Base-by-base conservation (phyloP, 2,797 vertebrate genomes). In the Dicrostonyx torquatus region DNA sequence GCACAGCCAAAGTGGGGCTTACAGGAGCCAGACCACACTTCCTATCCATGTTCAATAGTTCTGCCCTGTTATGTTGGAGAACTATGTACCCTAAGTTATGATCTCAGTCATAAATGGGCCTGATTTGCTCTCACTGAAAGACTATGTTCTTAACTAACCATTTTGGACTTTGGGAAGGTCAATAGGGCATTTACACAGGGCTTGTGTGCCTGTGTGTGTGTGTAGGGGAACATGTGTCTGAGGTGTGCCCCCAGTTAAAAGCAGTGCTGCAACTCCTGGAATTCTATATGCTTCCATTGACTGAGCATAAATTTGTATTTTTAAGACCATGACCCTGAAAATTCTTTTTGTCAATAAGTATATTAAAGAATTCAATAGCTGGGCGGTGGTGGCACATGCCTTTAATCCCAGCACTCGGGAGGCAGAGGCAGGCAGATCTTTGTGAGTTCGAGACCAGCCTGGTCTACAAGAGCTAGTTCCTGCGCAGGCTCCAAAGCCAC, bases 331-430 rank as follows among this genome's bases (percentile, higher is more conserved):
- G 70, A 85, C 86, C 83, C 1, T 64, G 48, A 87, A 58, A 93
- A 89, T 91, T 87, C 62, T 90, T 89, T 90, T 94, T 64, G 3
- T 64, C 82, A 89, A 50, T 80, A 89, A 84, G 8, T 12, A 2
- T 85, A 79, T 91, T 93, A 43, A 29, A 87, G 72, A 94, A 85
- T 80, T 62, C 90, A 87, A 55, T 70, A 87, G n/a, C n/a, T n/a
- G n/a, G n/a, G n/a, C n/a, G n/a, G n/a, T n/a, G n/a, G n/a, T n/a
- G n/a, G n/a, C n/a, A n/a, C n/a, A n/a, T n/a, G n/a, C n/a, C n/a
- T n/a, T n/a, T n/a, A n/a, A n/a, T n/a, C n/a, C n/a, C n/a, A n/a
- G n/a, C n/a, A n/a, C n/a, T n/a, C n/a, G n/a, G n/a, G n/a, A n/a
- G n/a, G n/a, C n/a, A n/a, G n/a, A n/a, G n/a, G n/a, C n/a, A n/a